Evolutionary conservation across 2,888 invertebrate genomes (phyloP).

Genomic region (Hemicrepidius hirtus): DNA sequence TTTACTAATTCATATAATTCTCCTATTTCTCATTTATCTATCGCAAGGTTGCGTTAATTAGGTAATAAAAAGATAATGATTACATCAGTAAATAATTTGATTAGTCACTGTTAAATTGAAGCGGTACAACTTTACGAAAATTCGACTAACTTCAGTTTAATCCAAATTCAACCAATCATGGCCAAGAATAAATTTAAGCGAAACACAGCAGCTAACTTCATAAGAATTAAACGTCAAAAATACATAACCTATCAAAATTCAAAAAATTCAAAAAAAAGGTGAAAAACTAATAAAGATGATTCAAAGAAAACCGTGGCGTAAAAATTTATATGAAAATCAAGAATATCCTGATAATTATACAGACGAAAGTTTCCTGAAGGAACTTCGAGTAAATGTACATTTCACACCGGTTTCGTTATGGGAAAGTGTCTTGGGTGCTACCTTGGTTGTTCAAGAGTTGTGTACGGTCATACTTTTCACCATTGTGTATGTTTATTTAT

Average conservation of each 20-base stretch:
- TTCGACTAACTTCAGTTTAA: too few relatives aligned
- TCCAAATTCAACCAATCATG: too few relatives aligned
- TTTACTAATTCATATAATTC: neutral
- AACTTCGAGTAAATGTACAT: slow-evolving; percentile 88
- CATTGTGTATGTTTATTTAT: slow-evolving; percentile 82
- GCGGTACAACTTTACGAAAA: too few relatives aligned
- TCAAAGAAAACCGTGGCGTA: slow-evolving; percentile 79
- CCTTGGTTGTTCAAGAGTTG: slow-evolving; percentile 86
- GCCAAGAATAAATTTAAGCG: too few relatives aligned
- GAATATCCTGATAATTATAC: slow-evolving; percentile 95
- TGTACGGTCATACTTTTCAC: slow-evolving; percentile 85
- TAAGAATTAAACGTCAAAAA: too few relatives aligned
- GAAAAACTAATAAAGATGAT: neutral
- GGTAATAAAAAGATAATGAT: too few relatives aligned
- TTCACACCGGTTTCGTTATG: slow-evolving; percentile 82
- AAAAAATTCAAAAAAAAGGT: neutral
- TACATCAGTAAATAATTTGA: too few relatives aligned
- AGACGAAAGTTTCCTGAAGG: slow-evolving; percentile 88
- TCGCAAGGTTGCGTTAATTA: too few relatives aligned
- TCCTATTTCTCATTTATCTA: too few relatives aligned
- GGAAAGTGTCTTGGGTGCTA: slow-evolving; percentile 85
- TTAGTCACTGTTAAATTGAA: too few relatives aligned
- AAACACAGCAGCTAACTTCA: too few relatives aligned
- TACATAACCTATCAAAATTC: neutral
- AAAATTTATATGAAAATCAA: slow-evolving; percentile 91